Conservation (phyloP, 2,888 invertebrate genomes). For the Sarcophaga carnaria region DNA sequence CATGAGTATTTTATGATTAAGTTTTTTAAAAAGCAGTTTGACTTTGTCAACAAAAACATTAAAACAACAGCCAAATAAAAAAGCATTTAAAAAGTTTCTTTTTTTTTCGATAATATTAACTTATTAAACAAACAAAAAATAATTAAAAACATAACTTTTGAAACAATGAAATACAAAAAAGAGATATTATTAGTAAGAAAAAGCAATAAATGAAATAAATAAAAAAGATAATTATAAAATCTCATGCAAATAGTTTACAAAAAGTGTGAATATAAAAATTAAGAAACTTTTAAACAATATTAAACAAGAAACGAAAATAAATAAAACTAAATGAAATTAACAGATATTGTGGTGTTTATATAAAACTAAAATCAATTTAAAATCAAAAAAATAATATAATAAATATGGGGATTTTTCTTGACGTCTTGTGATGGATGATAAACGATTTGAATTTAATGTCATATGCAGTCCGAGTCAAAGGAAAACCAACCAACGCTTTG, state of each 20-base stretch:
- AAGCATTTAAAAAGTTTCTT: slow-evolving; percentile 46
- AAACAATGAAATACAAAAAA: slow-evolving; percentile 44
- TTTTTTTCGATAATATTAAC: neutral
- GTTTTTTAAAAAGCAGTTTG: slow-evolving; percentile 78
- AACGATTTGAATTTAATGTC: neutral
- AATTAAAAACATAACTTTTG: slow-evolving; percentile 44
- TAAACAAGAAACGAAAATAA: slow-evolving; percentile 40
- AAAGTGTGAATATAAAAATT: slow-evolving; percentile 71
- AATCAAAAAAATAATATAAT: neutral
- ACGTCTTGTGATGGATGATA: slow-evolving; percentile 14
- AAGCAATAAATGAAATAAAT: slow-evolving; percentile 78
- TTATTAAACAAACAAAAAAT: slow-evolving; percentile 47
- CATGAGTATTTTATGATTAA: slow-evolving; percentile 82
- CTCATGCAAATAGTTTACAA: slow-evolving; percentile 81
- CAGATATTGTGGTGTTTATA: slow-evolving; percentile 36
- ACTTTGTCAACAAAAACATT: slow-evolving; percentile 63
- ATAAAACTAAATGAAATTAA: slow-evolving; percentile 49
- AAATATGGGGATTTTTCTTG: slow-evolving; percentile 44
- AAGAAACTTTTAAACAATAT: slow-evolving; percentile 49
- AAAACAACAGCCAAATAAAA: slow-evolving; percentile 53
- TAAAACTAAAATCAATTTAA: slow-evolving; percentile 8
- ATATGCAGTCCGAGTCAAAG: slow-evolving; percentile 44
- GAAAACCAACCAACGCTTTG: slow-evolving; percentile 26
- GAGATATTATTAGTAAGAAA: slow-evolving; percentile 70
- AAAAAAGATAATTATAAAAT: slow-evolving; percentile 81